These are phyloP conservation scores for Bradypodion ventrale DNA, from an alignment of 2,797 vertebrate genomes.

Conservation along the genomic window DNA sequence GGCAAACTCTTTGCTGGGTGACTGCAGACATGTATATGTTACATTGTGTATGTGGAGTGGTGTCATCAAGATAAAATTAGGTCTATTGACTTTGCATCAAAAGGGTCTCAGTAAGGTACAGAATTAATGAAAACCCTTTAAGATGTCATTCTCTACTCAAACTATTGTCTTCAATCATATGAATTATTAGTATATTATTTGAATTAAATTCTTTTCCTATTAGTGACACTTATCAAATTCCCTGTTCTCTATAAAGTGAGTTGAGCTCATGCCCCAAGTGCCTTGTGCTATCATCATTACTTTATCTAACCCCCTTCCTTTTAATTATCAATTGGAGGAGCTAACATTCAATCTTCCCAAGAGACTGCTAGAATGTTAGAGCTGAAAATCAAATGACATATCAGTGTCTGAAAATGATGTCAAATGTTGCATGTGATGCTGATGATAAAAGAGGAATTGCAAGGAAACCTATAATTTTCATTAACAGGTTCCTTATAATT, in stretches of 20 bases:
- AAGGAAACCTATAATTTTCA: background rate
- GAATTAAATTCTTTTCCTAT: background rate
- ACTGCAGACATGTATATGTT: too few relatives aligned
- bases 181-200: background rate
- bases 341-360: background rate
- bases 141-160: background rate
- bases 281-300: background rate
- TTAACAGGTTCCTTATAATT: constrained; percentile 13
- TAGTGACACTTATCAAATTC: background rate
- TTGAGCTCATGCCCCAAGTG: background rate
- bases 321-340: background rate
- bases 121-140: background rate
- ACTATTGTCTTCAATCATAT: background rate
- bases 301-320: constrained; percentile 6
- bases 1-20: too few relatives aligned
- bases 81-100: background rate
- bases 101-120: background rate
- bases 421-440: fast-evolving
- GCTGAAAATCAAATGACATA: fast-evolving
- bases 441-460: fast-evolving
- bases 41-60: background rate
- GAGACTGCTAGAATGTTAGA: background rate
- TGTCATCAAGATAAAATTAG: background rate
- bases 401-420: background rate
- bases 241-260: too few relatives aligned